phyloP scores from a whole-genome alignment of 2,888 invertebrate genomes.

The Lysandra coridon region DNA sequence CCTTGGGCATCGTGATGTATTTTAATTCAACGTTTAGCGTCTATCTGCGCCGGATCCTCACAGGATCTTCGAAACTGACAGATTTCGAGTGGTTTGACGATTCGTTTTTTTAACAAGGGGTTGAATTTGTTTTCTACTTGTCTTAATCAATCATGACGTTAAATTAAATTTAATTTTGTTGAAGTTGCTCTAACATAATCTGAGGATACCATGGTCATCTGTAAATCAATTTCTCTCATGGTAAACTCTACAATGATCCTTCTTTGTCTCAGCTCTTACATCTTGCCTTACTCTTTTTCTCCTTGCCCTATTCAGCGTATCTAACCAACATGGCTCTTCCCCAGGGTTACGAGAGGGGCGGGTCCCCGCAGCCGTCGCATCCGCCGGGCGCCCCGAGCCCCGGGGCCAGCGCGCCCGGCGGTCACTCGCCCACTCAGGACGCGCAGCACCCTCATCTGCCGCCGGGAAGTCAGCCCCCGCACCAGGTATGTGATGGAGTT shows the following conservation, averaged over 20 bases:
- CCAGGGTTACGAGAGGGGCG: slow-evolving; percentile 73
- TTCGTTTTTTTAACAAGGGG: too few species aligned
- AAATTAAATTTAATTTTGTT: too few species aligned
- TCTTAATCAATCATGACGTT: too few species aligned
- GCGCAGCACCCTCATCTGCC: slow-evolving; percentile 73
- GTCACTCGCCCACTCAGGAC: slow-evolving; percentile 73
- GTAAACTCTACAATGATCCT: not conserved
- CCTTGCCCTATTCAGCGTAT: not conserved
- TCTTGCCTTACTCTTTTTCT: not conserved
- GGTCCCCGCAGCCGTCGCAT: slow-evolving; percentile 72
- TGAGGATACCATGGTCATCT: too few species aligned
- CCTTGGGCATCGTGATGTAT: not conserved
- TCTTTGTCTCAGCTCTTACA: not conserved
- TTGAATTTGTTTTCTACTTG: too few species aligned
- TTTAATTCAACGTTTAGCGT: not conserved
- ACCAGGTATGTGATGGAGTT: slow-evolving; percentile 56
- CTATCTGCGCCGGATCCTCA: not conserved
- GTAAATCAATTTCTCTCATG: not conserved
- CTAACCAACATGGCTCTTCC: not conserved
- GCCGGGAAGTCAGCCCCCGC: slow-evolving; percentile 67
- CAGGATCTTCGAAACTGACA: too few species aligned
- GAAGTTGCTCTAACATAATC: too few species aligned
- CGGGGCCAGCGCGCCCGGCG: slow-evolving; percentile 68
- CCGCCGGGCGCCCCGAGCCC: slow-evolving; percentile 74
- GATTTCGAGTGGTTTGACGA: too few species aligned